A percentile compares a stretch with the other conserved stretches of the same genome.
phyloP scores from a whole-genome alignment of 2,888 invertebrate species.

The Antitype chi region DNA sequence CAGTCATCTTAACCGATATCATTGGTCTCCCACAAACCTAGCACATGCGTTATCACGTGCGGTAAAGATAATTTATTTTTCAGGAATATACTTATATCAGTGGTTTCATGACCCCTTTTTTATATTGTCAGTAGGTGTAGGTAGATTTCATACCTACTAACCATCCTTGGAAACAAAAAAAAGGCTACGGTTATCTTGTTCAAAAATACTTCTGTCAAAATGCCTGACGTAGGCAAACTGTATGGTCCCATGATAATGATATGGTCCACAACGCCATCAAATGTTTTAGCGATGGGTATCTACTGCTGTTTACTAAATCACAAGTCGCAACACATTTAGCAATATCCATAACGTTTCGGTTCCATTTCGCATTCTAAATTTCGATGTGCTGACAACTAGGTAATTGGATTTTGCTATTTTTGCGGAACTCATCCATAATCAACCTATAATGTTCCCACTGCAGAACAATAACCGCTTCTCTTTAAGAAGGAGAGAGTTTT shows the following conservation, averaged over 20 bases:
- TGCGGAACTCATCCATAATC: no score
- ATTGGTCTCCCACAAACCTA: constrained; percentile 12
- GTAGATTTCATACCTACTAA: background rate
- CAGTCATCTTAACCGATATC: background rate
- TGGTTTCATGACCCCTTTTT: constrained; percentile 22
- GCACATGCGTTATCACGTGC: constrained; percentile 19
- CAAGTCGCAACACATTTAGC: no score
- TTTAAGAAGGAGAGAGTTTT: no score
- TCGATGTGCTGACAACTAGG: background rate
- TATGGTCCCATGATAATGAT: no score
- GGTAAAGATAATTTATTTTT: background rate
- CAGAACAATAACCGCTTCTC: no score
- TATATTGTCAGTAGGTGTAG: no score
- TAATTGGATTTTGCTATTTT: background rate
- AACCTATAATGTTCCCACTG: no score
- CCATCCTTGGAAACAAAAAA: background rate
- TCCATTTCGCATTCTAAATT: no score
- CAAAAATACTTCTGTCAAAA: background rate
- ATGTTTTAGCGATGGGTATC: background rate
- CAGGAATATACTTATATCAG: background rate
- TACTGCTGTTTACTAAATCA: background rate
- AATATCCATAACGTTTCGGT: no score
- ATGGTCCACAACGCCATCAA: background rate
- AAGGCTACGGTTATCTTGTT: background rate
- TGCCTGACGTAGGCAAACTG: background rate